These are phyloP conservation scores for Doris montereyensis DNA, from an alignment of 2,888 invertebrate species.

Conservation along the genomic window DNA sequence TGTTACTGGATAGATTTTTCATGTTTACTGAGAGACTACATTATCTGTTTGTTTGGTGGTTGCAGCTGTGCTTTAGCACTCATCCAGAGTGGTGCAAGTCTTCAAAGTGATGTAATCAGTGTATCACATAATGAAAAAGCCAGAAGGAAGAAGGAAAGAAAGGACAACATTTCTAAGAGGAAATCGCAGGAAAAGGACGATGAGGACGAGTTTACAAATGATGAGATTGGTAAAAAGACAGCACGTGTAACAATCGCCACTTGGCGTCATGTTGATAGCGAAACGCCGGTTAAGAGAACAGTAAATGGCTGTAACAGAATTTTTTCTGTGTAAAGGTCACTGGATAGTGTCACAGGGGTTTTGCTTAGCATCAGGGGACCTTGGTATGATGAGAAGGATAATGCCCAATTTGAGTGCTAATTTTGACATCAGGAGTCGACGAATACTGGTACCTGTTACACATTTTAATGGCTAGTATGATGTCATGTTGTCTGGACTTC, in stretches of 20 bases:
- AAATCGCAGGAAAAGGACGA: neutral
- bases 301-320: neutral
- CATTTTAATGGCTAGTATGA: too few relatives aligned
- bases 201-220: neutral
- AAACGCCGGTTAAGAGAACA: neutral
- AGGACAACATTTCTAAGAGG: neutral
- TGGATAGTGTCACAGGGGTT: too few relatives aligned
- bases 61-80: constrained; percentile 46
- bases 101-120: constrained; percentile 34
- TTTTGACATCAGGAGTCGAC: too few relatives aligned
- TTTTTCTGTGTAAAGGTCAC: too few relatives aligned
- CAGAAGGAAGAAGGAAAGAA: constrained; percentile 15
- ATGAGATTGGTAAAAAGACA: too few relatives aligned
- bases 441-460: too few relatives aligned
- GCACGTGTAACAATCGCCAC: too few relatives aligned
- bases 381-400: too few relatives aligned
- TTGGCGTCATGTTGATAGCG: neutral
- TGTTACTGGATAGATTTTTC: neutral
- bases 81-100: constrained; percentile 44
- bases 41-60: neutral
- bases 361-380: too few relatives aligned
- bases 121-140: neutral
- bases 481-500: too few relatives aligned
- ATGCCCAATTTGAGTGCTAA: too few relatives aligned
- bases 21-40: neutral